Evolutionary conservation across 2,888 invertebrate genomes (phyloP), one percentile per base, ranked within the genome.

Genomic region (Arenicola marina): DNA sequence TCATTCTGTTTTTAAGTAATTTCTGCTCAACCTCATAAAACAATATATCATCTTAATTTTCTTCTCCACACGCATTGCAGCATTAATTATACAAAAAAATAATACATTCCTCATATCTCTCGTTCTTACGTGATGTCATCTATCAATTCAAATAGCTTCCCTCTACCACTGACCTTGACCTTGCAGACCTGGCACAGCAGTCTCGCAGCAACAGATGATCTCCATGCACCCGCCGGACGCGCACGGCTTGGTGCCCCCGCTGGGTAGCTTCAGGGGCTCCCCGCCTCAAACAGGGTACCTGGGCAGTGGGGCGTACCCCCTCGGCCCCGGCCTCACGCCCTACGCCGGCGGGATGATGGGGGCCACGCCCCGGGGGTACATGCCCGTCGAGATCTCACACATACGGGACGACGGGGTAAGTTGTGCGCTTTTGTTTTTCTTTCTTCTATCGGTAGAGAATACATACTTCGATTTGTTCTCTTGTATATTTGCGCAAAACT

Each of bases 361-460:
- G 43, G 45, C 62, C 11, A 48, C 63, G 7, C 66, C 61, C 11
- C 59, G 60, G 21, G 57, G 57, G 15, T 65, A 65, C 55, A 56
- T 65, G 21, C 67, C 67, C 3, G 56, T 62, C 4, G 67, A 63
- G 28, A 61, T 67, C 7, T 54, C 56, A n/a, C 67, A 67, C 33
- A 21, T 64, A 31, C 48, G 46, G 3, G 62, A 65, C 2, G 48
- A 7, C 26, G 31, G 28, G 31, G 26, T 53, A 28, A 28, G 53
- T 24, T 28, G 31, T 4, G 21, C 11, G 11, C 11, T 24, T 24
- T 4, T 7, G 18, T 18, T 48, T 18, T 7, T 48, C 15, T 18
- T 38, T 15, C 18, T 18, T 15, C 11, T 18, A 38, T 38, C 38
- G 18, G 18, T 38, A 15, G 11, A 38, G 11, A 38, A 18, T 11